Conservation (phyloP, 2,797 vertebrate species). For the Gallinago nigripennis region DNA sequence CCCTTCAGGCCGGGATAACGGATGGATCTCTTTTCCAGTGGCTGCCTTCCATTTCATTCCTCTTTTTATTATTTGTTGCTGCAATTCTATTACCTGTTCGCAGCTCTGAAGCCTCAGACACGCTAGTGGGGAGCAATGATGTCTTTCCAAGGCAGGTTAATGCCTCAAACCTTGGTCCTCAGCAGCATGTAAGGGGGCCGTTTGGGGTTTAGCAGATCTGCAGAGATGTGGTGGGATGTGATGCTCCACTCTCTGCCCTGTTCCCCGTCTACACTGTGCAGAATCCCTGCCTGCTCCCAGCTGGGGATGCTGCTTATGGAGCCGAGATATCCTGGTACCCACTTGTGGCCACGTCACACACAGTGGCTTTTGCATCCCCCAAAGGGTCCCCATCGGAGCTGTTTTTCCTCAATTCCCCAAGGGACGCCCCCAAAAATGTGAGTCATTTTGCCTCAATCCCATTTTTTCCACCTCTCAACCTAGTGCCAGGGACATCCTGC, state of each 20-base stretch:
- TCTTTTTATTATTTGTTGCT: constrained; percentile 72
- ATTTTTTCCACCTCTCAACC: neutral
- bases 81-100: constrained; percentile 74
- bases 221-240: neutral
- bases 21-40: constrained; percentile 62
- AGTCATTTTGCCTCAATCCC: neutral
- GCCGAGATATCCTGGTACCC: neutral
- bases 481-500: rapidly evolving
- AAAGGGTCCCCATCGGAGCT: neutral
- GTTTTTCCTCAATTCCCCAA: neutral
- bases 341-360: rapidly evolving
- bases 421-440: no score
- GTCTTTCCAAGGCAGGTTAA: constrained; percentile 67
- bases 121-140: constrained; percentile 57
- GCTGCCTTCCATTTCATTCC: constrained; percentile 65
- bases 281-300: neutral
- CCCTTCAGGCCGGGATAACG: constrained; percentile 69
- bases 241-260: rapidly evolving
- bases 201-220: constrained; percentile 18
- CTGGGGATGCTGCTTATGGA: neutral
- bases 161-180: neutral
- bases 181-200: neutral
- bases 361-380: neutral
- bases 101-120: constrained; percentile 50
- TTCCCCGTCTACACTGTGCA: rapidly evolving